Evolutionary conservation across 2,888 invertebrate species (phyloP), one percentile per base, ranked within the genome.

Genomic region (Napeogenes sylphis): DNA sequence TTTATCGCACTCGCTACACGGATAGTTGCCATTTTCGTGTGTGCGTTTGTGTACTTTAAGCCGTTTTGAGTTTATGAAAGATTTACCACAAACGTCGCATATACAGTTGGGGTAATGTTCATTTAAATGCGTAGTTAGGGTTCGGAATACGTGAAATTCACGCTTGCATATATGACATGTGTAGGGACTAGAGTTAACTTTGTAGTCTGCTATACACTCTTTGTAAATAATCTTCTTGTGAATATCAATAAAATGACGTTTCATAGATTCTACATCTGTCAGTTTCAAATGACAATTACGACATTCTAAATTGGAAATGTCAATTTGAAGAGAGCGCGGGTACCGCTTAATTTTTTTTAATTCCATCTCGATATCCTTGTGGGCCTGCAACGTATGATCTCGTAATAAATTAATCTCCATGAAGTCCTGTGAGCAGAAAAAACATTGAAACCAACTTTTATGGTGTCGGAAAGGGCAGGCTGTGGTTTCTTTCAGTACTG

Each of bases 361-460:
- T 75, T 85, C 87, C 0, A 69, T 69, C 4, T 81, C 81, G 3
- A 84, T 65, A 55, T 86, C 73, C 0, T 71, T 12, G 59, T 90
- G 89, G 0, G 66, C 68, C 61, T 72, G 65, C 2, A 71, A 47
- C 0, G 75, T 82, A 66, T 90, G 89, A 0, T 68, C 67, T 66
- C 82, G 74, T 0, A 89, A 73, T 5, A 77, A 65, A 53, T 78
- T 76, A 30, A 88, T 79, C 46, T 84, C 83, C 79, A 87, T 85
- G 65, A 86, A 88, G 56, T 84, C 82, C 70, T 83, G 69, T 2
- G 76, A 72, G 69, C 89, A 89, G 73, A 81, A 89, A 70, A 89
- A 88, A 56, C 89, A 89, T 67, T 82, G 86, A 73, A 89, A 89
- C 88, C 89, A 89, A 70, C 88, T 88, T 47, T 83, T 84, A 71